Evolutionary conservation across 2,113 vertebrate species (phyloP).

Genomic region (Patagioenas fasciata): DNA sequence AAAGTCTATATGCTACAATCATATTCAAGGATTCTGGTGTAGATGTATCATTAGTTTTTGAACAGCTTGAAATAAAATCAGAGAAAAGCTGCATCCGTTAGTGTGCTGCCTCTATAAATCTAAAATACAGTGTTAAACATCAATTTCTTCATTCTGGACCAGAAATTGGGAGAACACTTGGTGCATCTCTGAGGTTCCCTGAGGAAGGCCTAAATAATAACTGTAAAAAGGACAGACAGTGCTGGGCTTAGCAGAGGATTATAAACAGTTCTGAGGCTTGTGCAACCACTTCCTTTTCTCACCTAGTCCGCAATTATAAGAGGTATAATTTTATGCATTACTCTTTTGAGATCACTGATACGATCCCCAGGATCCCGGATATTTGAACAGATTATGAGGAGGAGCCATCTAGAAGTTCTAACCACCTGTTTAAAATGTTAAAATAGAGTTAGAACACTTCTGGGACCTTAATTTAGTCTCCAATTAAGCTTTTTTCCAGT

Average conservation of each 20-base stretch:
- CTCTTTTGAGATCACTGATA: neutral
- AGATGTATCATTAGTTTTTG: neutral
- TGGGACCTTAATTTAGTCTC: neutral
- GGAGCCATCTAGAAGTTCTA: neutral
- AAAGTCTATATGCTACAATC: neutral
- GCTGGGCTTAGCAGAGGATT: neutral
- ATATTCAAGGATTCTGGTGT: neutral
- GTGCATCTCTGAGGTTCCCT: neutral
- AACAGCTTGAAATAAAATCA: neutral
- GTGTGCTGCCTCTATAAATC: neutral
- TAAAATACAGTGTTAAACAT: neutral
- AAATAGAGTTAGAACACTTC: neutral
- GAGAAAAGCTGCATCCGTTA: neutral
- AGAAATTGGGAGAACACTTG: neutral
- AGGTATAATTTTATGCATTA: neutral
- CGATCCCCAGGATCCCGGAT: neutral
- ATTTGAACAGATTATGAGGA: neutral
- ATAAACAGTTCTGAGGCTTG: neutral
- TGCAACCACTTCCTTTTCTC: neutral
- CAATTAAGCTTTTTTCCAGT: conserved; percentile 42
- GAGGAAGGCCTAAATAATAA: neutral
- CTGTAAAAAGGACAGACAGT: neutral
- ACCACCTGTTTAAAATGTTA: conserved; percentile 20
- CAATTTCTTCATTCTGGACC: neutral
- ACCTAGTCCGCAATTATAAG: neutral